Evolutionary conservation across 2,888 invertebrate species (phyloP), one percentile per base, ranked within the genome.

Genomic region (Thymelicus sylvestris): DNA sequence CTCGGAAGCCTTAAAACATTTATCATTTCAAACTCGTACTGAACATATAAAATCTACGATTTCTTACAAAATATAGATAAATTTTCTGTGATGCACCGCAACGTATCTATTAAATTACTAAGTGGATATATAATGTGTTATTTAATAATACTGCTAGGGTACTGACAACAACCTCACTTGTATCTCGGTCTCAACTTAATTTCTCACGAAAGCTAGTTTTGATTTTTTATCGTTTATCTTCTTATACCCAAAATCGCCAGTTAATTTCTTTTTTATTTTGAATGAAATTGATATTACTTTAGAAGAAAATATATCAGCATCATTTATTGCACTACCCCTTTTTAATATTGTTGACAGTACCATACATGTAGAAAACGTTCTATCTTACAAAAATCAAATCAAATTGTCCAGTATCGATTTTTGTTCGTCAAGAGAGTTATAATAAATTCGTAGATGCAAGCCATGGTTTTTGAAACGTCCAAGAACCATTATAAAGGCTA

Each of bases 381-480:
- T 44, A 8, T 57, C 24, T 39, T 15, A 15, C 10, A 13, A 38
- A 6, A 39, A n/a, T 59, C 24, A 4, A 5, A 24, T 55, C 55
- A 12, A 7, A 12, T 24, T 10, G 12, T 7, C 24, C 55, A 24
- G 12, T 31, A 5, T 10, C 24, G 39, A 13, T 13, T 6, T 13
- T 57, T 8, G 6, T 31, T 47, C 38, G 13, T 48, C 60, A 60
- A 15, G 7, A 44, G 8, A n/a, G n/a, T 48, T 7, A 24, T 39
- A 41, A 24, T 67, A 62, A 67, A 67, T 67, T 67, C 67, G 39
- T 41, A 44, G 50, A n/a, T 48, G 60, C 61, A 61, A 50, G 67
- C 50, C 41, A 67, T 62, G 62, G 67, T 67, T 62, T 67, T 55
- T 24, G 62, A 62, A 67, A 52, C 60, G 6, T 61, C n/a, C 7